A percentile compares a stretch with the other conserved stretches of the same genome.
Evolutionary conservation across 2,888 invertebrate genomes (phyloP).

Genomic region (Eupithecia subumbrata): DNA sequence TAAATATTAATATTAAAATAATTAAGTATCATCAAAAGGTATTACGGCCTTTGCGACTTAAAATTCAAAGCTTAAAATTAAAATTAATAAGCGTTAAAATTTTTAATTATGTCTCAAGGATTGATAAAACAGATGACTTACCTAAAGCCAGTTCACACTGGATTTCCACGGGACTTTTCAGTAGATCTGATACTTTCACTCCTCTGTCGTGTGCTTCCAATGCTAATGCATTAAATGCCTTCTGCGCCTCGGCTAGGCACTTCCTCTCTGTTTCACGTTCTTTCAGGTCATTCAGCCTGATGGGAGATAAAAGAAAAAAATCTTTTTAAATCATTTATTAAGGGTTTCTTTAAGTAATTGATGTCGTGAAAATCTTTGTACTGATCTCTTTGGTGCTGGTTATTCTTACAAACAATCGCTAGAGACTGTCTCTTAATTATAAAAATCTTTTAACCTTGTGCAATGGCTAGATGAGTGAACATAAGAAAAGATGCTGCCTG

Average conservation of each 20-base stretch:
- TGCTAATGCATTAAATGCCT: slow-evolving; percentile 69
- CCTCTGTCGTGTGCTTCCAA: slow-evolving; percentile 67
- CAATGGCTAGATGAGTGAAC: too few relatives aligned
- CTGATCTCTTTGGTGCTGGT: too few relatives aligned
- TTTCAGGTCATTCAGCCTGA: slow-evolving; percentile 72
- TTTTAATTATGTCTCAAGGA: background rate
- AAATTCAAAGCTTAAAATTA: background rate
- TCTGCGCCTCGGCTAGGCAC: slow-evolving; percentile 74
- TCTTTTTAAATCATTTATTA: too few relatives aligned
- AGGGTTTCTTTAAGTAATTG: too few relatives aligned
- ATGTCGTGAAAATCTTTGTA: too few relatives aligned
- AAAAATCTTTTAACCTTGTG: too few relatives aligned
- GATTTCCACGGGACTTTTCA: slow-evolving; percentile 73
- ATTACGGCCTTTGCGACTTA: background rate
- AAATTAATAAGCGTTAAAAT: too few relatives aligned
- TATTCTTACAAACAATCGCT: too few relatives aligned
- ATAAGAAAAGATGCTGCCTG: too few relatives aligned
- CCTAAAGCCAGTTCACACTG: slow-evolving; percentile 78
- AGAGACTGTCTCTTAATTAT: too few relatives aligned
- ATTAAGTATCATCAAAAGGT: background rate
- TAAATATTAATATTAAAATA: background rate
- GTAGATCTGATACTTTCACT: slow-evolving; percentile 61
- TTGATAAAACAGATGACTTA: slow-evolving; percentile 43
- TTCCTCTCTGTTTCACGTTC: slow-evolving; percentile 72
- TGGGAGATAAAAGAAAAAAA: slow-evolving; percentile 2